A percentile compares a stretch with the other conserved stretches of the same genome.
These are phyloP conservation scores for Seriola rivoliana DNA, from an alignment of 2,113 vertebrate species.

Conservation along the genomic window DNA sequence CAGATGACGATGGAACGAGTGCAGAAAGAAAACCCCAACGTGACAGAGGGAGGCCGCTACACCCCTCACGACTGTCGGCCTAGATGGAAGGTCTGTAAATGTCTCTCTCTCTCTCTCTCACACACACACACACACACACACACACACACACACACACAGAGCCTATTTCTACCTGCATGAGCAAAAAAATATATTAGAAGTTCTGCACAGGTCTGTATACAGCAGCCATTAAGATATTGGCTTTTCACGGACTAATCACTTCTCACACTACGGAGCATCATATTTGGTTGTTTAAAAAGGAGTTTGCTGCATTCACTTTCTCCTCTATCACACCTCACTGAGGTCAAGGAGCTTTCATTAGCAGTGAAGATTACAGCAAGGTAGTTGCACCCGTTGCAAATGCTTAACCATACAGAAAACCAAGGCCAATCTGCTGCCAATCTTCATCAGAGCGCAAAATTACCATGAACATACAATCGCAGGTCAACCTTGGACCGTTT, in stretches of 20 bases:
- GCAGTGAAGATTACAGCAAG: slow-evolving; percentile 4
- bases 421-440: slow-evolving; percentile 41
- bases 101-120: not conserved
- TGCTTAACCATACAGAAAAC: slow-evolving; percentile 16
- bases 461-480: slow-evolving; percentile 37
- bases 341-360: not conserved
- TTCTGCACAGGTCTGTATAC: not conserved
- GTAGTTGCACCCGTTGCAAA: not conserved
- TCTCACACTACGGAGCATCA: not conserved
- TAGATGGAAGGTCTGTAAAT: slow-evolving; percentile 86
- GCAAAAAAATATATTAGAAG: too few species aligned
- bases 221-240: too few species aligned
- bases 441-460: slow-evolving; percentile 45
- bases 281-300: not conserved
- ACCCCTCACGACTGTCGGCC: slow-evolving; percentile 91
- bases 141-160: too few species aligned
- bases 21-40: slow-evolving; percentile 96
- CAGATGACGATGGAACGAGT: slow-evolving; percentile 98
- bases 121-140: too few species aligned
- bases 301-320: not conserved
- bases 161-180: too few species aligned
- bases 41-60: slow-evolving; percentile 94
- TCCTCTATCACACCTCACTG: slow-evolving; percentile 6
- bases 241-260: not conserved
- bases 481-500: slow-evolving; percentile 52